Evolutionary conservation across 2,113 vertebrate genomes (phyloP), one percentile per base, ranked within the genome.

Genomic region (Saguinus midas): DNA sequence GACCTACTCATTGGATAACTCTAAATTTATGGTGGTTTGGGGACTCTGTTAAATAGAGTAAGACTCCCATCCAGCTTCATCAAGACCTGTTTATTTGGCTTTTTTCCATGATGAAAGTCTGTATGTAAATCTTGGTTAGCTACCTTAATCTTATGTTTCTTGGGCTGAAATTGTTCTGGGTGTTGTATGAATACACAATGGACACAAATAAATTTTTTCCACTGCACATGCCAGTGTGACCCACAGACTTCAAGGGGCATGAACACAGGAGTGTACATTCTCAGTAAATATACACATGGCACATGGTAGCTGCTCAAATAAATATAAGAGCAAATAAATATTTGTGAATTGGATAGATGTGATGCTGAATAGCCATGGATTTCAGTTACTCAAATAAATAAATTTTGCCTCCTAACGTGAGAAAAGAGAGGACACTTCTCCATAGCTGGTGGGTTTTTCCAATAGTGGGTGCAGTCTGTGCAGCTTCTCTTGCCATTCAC

Each of bases 211-310:
- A 25, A 2, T 40, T 16, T 17, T 70, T 50, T 4, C 0, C 4
- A 16, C 0, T 0, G 3, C 58, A 27, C 3, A 0, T 21, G 7
- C 48, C 40, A 57, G 1, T 1, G 12, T 32, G 43, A 76, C 12
- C 45, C 25, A 3, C 18, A 7, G 9, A 29, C 8, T 9, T 23
- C 37, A n/a, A 14, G 7, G 48, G 2, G 37, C 17, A 37, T 16
- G 37, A n/a, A 20, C 3, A 4, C 12, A 14, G 76, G 10, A 5
- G 57, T 18, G 12, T 16, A 18, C 8, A 0, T 1, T 37, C 14
- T 48, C 37, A 45, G 37, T 14, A 8, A 52, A 35, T n/a, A n/a
- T 17, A 35, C 11, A 27, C 13, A 2, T 0, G 5, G 27, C 8
- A 27, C 52, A 16, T 10, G 18, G 58, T 58, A 70, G 27, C 50